Evolutionary conservation across 2,113 vertebrate genomes (phyloP).

Genomic region (Rattus rattus): DNA sequence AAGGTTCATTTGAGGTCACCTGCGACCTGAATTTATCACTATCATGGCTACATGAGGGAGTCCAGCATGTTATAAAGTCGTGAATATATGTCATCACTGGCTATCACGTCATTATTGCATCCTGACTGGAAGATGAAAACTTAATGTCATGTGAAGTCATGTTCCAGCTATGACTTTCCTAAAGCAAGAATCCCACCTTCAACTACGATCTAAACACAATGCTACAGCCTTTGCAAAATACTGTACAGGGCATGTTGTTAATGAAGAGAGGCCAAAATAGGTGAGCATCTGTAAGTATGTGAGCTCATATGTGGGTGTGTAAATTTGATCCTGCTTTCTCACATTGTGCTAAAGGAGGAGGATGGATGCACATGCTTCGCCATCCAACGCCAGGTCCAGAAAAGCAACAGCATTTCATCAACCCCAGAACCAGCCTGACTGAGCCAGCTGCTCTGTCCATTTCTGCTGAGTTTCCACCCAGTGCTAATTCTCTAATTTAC

Average conservation of each 20-base stretch:
- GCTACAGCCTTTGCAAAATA: not conserved
- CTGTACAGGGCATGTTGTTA: not conserved
- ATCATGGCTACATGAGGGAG: not conserved
- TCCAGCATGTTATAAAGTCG: not conserved
- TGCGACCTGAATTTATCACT: not conserved
- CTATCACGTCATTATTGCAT: not conserved
- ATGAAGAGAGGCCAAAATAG: not conserved
- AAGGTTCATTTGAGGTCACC: not conserved
- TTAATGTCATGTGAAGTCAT: not conserved
- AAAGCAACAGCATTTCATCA: not conserved
- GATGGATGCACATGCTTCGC: not conserved
- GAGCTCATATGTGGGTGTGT: not conserved
- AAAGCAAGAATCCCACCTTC: not conserved
- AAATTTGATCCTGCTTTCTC: not conserved
- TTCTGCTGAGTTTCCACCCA: not conserved
- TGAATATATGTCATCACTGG: not conserved
- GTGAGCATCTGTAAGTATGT: not conserved
- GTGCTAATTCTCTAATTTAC: constrained; percentile 62
- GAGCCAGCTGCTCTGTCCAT: not conserved
- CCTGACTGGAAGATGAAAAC: not conserved
- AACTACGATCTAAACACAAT: not conserved
- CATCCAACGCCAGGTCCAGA: not conserved
- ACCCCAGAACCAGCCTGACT: not conserved
- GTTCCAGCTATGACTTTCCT: not conserved
- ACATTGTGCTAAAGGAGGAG: not conserved